phyloP scores from a whole-genome alignment of 92 coral and sea anemone genomes.

The Epizoanthus fatuus region DNA sequence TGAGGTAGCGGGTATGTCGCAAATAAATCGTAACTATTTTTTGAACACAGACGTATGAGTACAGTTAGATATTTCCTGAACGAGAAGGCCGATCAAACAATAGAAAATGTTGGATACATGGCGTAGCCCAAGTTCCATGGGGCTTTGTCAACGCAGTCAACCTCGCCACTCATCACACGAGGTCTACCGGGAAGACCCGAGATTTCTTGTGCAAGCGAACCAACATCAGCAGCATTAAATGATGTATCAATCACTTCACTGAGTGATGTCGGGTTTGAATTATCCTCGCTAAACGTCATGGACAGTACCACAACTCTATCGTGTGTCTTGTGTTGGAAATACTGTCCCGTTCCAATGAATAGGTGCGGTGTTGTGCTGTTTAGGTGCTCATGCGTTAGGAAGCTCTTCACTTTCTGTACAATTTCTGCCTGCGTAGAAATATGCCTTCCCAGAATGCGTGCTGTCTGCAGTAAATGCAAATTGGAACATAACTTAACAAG shows the following conservation, averaged over 20 bases:
- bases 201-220: conserved; percentile 55
- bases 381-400: background rate
- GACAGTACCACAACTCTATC: conserved; percentile 73
- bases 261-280: conserved; percentile 41
- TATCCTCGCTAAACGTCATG: conserved; percentile 42
- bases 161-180: conserved; percentile 65
- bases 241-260: conserved; percentile 68
- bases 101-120: too few relatives aligned
- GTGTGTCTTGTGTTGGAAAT: conserved; percentile 69
- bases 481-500: background rate
- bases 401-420: background rate
- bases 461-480: background rate
- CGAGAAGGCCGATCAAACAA: too few relatives aligned
- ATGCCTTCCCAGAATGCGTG: background rate
- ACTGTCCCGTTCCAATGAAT: conserved; percentile 87
- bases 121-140: conserved; percentile 79
- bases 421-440: conserved; percentile 14
- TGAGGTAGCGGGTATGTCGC: conserved; percentile 65
- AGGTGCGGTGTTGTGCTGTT: conserved; percentile 20
- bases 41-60: conserved; percentile 59
- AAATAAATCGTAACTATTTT: conserved; percentile 39
- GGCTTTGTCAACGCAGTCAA: conserved; percentile 72
- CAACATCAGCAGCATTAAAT: conserved; percentile 61
- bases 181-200: conserved; percentile 40
- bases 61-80: too few relatives aligned